These are phyloP conservation scores for Drosophila guanche DNA, from an alignment of 1,140 invertebrate genomes.

Conservation along the genomic window DNA sequence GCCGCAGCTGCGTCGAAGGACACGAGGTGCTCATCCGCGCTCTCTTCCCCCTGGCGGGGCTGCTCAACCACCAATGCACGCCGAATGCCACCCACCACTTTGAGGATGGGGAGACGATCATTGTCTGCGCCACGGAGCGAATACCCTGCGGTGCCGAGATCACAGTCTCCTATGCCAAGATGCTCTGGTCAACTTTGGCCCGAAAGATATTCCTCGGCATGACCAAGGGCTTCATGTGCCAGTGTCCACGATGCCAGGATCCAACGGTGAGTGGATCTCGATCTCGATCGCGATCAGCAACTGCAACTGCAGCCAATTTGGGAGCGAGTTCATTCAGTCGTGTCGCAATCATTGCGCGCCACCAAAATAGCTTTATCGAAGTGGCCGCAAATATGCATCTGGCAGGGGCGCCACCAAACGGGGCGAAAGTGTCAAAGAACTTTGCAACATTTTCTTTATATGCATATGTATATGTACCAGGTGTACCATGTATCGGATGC, in stretches of 20 bases:
- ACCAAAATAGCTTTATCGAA: constrained; percentile 45
- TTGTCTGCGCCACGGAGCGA: constrained; percentile 86
- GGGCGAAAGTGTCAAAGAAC: neutral
- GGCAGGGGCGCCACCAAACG: constrained; percentile 2
- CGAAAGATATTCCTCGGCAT: constrained; percentile 87
- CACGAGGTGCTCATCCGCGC: constrained; percentile 86
- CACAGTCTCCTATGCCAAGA: constrained; percentile 88
- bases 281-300: neutral
- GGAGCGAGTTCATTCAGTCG: constrained; percentile 2
- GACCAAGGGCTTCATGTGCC: constrained; percentile 91
- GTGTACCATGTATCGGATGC: no score
- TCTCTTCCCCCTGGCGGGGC: constrained; percentile 88
- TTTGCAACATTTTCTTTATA: no score
- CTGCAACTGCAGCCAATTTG: neutral
- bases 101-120: constrained; percentile 86
- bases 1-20: constrained; percentile 84
- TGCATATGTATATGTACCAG: no score
- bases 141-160: constrained; percentile 88
- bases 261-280: constrained; percentile 84
- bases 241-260: constrained; percentile 89
- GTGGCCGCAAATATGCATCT: constrained; percentile 14
- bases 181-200: constrained; percentile 89
- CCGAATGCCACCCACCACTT: constrained; percentile 90
- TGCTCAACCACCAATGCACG: constrained; percentile 90
- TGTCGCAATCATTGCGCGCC: constrained; percentile 39